Evolutionary conservation across 1,140 invertebrate genomes (phyloP).

Genomic region (Drosophila persimilis): DNA sequence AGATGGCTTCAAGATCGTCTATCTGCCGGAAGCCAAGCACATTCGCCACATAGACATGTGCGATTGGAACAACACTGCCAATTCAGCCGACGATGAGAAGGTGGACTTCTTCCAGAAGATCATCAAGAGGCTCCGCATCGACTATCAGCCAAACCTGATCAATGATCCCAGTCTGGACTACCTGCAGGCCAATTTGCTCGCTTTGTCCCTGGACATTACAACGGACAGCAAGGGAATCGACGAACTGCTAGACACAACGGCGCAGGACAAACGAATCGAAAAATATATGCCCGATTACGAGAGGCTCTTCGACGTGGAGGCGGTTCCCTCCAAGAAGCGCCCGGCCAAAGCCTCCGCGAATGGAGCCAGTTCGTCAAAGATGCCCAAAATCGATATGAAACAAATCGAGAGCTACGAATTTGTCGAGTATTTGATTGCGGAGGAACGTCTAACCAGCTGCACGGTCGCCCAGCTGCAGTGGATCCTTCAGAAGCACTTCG

Average conservation of each 20-base stretch:
- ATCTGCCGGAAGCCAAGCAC: constrained; percentile 69
- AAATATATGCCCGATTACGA: constrained; percentile 57
- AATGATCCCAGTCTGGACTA: constrained; percentile 70
- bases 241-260: constrained; percentile 56
- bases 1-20: constrained; percentile 80
- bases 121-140: constrained; percentile 66
- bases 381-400: constrained; percentile 52
- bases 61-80: constrained; percentile 69
- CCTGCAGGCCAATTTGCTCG: constrained; percentile 68
- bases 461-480: constrained; percentile 50
- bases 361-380: constrained; percentile 52
- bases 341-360: constrained; percentile 21
- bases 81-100: constrained; percentile 49
- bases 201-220: constrained; percentile 66
- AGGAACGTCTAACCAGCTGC: constrained; percentile 41
- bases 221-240: constrained; percentile 46
- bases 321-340: constrained; percentile 55
- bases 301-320: constrained; percentile 57
- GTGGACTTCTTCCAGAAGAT: constrained; percentile 70
- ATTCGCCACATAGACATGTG: constrained; percentile 64
- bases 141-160: constrained; percentile 72
- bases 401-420: constrained; percentile 41
- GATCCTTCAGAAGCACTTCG: constrained; percentile 61
- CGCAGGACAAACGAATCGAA: constrained; percentile 72
- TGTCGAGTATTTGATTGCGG: constrained; percentile 48